These are phyloP conservation scores for Microplitis manilae DNA, from an alignment of 2,888 invertebrate species.

Conservation along the genomic window DNA sequence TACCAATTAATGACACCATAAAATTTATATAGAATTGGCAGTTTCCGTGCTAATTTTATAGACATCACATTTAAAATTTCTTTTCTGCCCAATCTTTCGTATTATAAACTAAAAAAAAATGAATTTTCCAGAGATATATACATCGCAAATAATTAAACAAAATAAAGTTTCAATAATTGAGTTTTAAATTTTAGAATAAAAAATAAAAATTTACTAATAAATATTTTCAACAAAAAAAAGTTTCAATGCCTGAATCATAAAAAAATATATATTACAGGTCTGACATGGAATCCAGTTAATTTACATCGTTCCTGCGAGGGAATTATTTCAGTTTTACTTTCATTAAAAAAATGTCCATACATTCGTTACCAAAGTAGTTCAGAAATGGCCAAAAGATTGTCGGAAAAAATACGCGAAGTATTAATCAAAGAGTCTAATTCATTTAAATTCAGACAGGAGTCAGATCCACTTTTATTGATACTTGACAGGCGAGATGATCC, in stretches of 20 bases:
- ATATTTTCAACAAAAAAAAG: conserved; percentile 98
- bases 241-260: neutral
- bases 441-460: conserved; percentile 87
- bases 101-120: too few relatives aligned
- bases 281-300: conserved; percentile 84
- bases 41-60: too few relatives aligned
- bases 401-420: conserved; percentile 88
- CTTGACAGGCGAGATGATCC: conserved; percentile 96
- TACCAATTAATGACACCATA: too few relatives aligned
- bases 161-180: neutral
- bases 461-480: conserved; percentile 87
- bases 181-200: conserved; percentile 8
- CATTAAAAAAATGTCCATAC: conserved; percentile 91
- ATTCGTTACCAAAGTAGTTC: conserved; percentile 93
- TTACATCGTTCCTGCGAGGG: conserved; percentile 89
- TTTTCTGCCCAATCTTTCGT: too few relatives aligned
- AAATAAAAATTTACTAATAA: conserved; percentile 80
- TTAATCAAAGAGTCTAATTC: conserved; percentile 89
- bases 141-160: conserved; percentile 10
- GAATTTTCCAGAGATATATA: neutral
- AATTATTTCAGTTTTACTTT: conserved; percentile 86
- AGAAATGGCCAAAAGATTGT: conserved; percentile 86
- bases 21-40: too few relatives aligned
- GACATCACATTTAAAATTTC: too few relatives aligned
- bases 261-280: conserved; percentile 69